Evolutionary conservation across 2,797 vertebrate genomes (phyloP).

Genomic region (Acanthurus leucopareius): DNA sequence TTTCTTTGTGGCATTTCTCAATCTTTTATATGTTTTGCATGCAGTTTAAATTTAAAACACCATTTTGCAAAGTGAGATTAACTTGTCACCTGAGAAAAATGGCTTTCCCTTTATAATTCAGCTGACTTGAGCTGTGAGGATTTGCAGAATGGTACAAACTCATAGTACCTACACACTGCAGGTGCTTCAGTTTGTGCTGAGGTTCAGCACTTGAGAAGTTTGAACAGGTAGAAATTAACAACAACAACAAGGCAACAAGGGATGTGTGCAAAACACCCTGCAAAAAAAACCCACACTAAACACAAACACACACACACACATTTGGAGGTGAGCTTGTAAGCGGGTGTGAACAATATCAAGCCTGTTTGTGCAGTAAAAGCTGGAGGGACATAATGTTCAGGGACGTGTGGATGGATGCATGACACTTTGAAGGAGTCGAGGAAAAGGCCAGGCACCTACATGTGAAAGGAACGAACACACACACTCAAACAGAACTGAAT

Average conservation of each 20-base stretch:
- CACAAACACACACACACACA: background rate
- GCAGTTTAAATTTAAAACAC: background rate
- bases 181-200: background rate
- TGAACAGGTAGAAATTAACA: background rate
- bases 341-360: conserved; percentile 30
- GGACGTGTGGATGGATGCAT: conserved; percentile 34
- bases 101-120: background rate
- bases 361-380: conserved; percentile 24
- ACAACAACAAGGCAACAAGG: background rate
- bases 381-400: conserved; percentile 49
- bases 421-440: conserved; percentile 41
- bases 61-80: background rate
- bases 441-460: conserved; percentile 44
- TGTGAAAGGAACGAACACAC: conserved; percentile 40
- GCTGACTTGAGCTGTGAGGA: background rate
- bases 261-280: background rate
- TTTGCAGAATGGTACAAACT: background rate
- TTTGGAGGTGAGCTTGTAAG: conserved; percentile 3
- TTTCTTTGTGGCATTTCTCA: background rate
- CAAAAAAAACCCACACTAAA: background rate
- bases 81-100: background rate
- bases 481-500: conserved; percentile 26
- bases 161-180: too few relatives aligned
- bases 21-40: background rate
- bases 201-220: background rate